Evolutionary conservation across 2,888 invertebrate species (phyloP).

Genomic region (Conops quadrifasciatus): DNA sequence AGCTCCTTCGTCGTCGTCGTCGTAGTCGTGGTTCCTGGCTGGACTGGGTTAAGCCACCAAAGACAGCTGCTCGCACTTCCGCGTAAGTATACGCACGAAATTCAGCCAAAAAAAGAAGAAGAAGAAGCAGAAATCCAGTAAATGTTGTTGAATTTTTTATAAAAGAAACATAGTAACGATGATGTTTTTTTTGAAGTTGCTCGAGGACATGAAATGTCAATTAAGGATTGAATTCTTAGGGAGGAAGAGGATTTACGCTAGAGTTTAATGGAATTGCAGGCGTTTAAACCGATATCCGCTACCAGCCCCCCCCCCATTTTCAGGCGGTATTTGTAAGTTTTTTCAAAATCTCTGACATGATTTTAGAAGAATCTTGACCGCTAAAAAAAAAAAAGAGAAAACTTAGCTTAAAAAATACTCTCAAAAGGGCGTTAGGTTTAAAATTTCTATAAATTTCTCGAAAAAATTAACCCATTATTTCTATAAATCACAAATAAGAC

Average conservation of each 20-base stretch:
- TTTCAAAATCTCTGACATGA: too few species aligned
- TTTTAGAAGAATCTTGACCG: too few species aligned
- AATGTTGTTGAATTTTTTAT: neutral
- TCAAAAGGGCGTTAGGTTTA: too few species aligned
- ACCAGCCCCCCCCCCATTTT: too few species aligned
- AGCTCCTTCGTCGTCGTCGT: conserved; percentile 13
- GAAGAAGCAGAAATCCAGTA: neutral
- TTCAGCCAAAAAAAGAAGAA: neutral
- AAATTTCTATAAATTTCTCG: too few species aligned
- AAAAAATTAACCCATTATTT: too few species aligned
- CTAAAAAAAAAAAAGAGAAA: too few species aligned
- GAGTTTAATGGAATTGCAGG: conserved; percentile 28
- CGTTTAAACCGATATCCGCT: neutral
- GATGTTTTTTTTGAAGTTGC: neutral
- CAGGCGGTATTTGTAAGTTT: too few species aligned
- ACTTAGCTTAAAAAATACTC: too few species aligned
- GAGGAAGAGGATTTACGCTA: too few species aligned
- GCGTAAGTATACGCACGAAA: neutral
- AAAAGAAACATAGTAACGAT: conserved; percentile 12
- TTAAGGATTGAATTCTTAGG: neutral
- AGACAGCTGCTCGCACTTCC: conserved; percentile 21
- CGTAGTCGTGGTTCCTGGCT: conserved; percentile 6
- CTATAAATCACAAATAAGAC: too few species aligned
- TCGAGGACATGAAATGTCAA: conserved; percentile 25
- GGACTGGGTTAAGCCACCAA: conserved; percentile 15